Conservation (phyloP, 2,113 vertebrate species). For the Butastur rufipennis region DNA sequence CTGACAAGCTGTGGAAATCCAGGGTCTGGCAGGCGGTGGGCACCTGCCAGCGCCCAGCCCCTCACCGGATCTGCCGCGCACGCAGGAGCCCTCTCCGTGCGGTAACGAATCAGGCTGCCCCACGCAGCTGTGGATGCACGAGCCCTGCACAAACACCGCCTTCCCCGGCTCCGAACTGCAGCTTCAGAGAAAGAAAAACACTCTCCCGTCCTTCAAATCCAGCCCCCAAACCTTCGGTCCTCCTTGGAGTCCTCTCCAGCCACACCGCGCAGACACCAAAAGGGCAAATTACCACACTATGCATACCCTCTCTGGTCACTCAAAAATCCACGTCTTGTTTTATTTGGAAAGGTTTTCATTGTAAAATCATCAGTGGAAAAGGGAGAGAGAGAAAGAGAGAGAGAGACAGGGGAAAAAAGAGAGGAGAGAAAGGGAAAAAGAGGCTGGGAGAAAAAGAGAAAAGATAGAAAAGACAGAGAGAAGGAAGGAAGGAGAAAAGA, state of each 20-base stretch:
- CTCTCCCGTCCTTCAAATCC: not conserved
- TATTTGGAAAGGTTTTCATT: not conserved
- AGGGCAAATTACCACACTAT: not conserved
- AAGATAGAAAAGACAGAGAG: not conserved
- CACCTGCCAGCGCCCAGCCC: not conserved
- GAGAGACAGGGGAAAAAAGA: not conserved
- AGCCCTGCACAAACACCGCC: not conserved
- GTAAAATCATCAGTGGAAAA: not conserved
- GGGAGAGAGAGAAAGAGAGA: not conserved
- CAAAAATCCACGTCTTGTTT: not conserved
- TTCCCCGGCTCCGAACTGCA: not conserved
- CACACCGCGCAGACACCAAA: not conserved
- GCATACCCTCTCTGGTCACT: not conserved
- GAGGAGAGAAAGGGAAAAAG: not conserved
- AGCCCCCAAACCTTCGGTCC: not conserved
- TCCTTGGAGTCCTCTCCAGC: not conserved
- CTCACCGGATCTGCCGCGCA: fast-evolving
- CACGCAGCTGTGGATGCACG: not conserved
- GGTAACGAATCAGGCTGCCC: not conserved
- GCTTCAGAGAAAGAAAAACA: not conserved
- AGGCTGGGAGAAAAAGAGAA: not conserved
- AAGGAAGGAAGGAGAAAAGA: not conserved
- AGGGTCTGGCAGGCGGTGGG: not conserved
- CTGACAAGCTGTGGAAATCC: not conserved
- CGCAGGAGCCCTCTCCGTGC: not conserved